phyloP scores from a whole-genome alignment of 2,797 vertebrate genomes.

The Pseudocheirus occidentalis region DNA sequence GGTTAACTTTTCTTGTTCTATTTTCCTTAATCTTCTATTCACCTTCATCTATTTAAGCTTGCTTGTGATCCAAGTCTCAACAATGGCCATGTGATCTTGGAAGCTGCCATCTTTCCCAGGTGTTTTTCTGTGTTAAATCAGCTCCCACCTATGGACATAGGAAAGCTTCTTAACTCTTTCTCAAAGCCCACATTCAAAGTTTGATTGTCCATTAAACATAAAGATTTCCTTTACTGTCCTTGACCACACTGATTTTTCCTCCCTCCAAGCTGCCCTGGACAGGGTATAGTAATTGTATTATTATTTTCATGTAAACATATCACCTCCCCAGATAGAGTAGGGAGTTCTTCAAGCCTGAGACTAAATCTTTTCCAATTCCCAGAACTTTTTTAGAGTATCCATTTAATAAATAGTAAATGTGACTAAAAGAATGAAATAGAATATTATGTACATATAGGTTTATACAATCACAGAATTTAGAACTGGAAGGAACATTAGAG shows the following conservation, averaged over 20 bases:
- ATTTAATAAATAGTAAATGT: not conserved
- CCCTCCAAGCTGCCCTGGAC: not conserved
- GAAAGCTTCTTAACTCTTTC: not conserved
- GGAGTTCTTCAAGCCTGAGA: not conserved
- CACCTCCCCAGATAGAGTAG: not conserved
- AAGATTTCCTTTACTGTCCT: not conserved
- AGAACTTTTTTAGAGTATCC: not conserved
- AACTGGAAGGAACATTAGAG: not conserved
- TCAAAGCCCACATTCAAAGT: not conserved
- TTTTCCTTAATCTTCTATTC: not conserved
- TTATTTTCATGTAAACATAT: not conserved
- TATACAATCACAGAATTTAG: not conserved
- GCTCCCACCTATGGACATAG: not conserved
- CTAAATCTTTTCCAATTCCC: not conserved
- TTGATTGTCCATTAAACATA: not conserved
- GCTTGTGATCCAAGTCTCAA: not conserved
- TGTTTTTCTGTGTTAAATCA: not conserved
- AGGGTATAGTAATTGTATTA: not conserved
- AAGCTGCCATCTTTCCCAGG: not conserved
- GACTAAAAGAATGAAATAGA: not conserved
- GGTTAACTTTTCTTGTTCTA: not conserved
- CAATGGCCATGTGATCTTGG: not conserved
- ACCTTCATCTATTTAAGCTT: not conserved
- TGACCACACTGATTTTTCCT: not conserved
- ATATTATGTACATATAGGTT: not conserved